Evolutionary conservation across 2,797 vertebrate species (phyloP).

Genomic region (Podarcis siculus): DNA sequence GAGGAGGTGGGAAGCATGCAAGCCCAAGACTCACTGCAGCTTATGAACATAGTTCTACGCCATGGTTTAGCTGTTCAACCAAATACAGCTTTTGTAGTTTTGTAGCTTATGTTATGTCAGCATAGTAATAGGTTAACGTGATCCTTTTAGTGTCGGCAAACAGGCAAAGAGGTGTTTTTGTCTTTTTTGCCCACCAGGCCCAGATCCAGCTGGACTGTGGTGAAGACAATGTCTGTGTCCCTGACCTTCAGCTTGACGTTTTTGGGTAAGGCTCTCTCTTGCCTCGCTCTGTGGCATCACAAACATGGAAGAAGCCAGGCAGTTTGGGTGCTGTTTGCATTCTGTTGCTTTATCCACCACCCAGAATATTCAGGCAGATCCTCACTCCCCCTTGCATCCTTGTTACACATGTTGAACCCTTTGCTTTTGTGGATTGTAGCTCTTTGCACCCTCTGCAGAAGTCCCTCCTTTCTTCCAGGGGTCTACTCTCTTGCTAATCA

Average conservation of each 20-base stretch:
- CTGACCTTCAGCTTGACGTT: constrained; percentile 90
- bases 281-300: background rate
- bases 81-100: background rate
- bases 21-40: background rate
- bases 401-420: background rate
- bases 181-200: constrained; percentile 74
- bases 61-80: background rate
- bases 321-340: background rate
- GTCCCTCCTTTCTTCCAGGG: background rate
- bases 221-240: constrained; percentile 95
- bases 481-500: background rate
- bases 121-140: background rate
- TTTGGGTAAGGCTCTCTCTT: constrained; percentile 79
- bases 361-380: background rate
- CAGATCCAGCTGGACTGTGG: constrained; percentile 94
- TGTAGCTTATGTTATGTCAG: background rate
- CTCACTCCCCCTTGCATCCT: background rate
- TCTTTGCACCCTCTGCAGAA: background rate
- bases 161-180: background rate
- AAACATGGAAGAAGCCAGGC: too few species aligned
- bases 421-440: too few species aligned
- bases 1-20: background rate
- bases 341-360: background rate
- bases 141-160: background rate
- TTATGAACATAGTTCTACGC: background rate